Evolutionary conservation across 2,888 invertebrate genomes (phyloP), one percentile per base, ranked within the genome.

Genomic region (Xylocampa areola): DNA sequence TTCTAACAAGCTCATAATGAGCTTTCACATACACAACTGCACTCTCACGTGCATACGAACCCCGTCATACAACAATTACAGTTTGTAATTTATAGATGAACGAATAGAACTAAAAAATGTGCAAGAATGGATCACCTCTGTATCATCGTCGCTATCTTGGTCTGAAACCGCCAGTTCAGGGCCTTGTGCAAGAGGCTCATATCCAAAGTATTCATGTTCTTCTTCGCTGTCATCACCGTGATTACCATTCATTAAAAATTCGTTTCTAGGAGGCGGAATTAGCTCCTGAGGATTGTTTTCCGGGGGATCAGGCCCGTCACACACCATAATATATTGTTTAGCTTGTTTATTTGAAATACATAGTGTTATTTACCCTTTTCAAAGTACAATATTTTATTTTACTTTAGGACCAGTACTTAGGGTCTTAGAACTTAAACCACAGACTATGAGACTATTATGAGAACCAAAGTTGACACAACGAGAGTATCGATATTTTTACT

Each of bases 131-230:
- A 35, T 19, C 69, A 84, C 84, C 69, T 86, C 91, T 27, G 79
- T 72, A 16, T 89, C 89, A 11, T 90, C 88, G 32, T 89, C 89
- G 49, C 84, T 87, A 11, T 88, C 88, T 33, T 83, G 80, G 44
- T 90, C 87, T 0, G 86, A 85, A 29, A 79, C 74, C 2, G 75
- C 76, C 32, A 84, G 79, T 36, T 91, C 93, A 1, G 92, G 92
- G 0, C 87, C 93, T 72, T 94, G 90, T 0, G 95, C 92, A 33
- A 95, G 73, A 0, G 94, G 95, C 73, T 94, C 92, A 68, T 95
- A 95, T 2, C 95, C 95, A 50, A 94, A 94, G 72, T 95, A 89
- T 36, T 91, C 91, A 58, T 90, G 88, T 35, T 90, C 88, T 54
- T 94, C 94, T 54, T 95, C 95, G 52, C 94, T 94, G 33, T 94